A percentile compares a stretch with the other conserved stretches of the same genome.
These are phyloP conservation scores for Charanyca ferruginea DNA, from an alignment of 2,888 invertebrate genomes.

Conservation along the genomic window DNA sequence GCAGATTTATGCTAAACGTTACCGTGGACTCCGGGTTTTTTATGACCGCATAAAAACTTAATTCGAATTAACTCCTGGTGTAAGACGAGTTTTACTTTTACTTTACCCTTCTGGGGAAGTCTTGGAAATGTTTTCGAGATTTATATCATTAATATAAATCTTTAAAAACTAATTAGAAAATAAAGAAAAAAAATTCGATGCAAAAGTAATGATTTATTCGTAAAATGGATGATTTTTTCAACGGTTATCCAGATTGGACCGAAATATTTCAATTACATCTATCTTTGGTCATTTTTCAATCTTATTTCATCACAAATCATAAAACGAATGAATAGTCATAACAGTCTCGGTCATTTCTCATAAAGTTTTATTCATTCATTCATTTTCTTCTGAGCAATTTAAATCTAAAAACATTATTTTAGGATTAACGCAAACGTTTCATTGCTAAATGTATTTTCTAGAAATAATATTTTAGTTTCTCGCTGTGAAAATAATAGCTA, in stretches of 20 bases:
- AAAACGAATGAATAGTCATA: conserved; percentile 19
- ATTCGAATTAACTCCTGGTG: conserved; percentile 81
- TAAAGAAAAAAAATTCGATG: conserved; percentile 22
- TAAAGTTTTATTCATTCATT: conserved; percentile 35
- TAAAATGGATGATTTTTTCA: conserved; percentile 30
- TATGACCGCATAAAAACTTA: conserved; percentile 81
- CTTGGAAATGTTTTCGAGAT: conserved; percentile 49
- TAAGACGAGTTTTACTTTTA: conserved; percentile 53
- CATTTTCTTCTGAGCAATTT: conserved; percentile 28
- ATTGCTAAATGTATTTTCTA: conserved; percentile 28
- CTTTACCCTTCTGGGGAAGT: conserved; percentile 58
- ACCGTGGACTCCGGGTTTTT: conserved; percentile 72
- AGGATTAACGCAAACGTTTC: conserved; percentile 11
- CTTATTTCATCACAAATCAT: conserved; percentile 43
- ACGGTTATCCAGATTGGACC: conserved; percentile 28
- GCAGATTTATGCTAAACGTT: conserved; percentile 86
- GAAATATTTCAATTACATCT: conserved; percentile 40
- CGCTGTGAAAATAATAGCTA: conserved; percentile 15
- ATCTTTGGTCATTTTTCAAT: conserved; percentile 31
- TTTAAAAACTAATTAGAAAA: conserved; percentile 56
- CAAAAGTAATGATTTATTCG: conserved; percentile 24
- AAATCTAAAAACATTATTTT: conserved; percentile 29
- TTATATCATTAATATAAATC: conserved; percentile 56
- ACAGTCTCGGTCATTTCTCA: conserved; percentile 24
- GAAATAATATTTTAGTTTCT: conserved; percentile 30